Percentiles rank a stretch among this genome's conserved stretches.
Evolutionary conservation across 2,888 invertebrate species (phyloP).

Genomic region (Rhabditoides inermis): DNA sequence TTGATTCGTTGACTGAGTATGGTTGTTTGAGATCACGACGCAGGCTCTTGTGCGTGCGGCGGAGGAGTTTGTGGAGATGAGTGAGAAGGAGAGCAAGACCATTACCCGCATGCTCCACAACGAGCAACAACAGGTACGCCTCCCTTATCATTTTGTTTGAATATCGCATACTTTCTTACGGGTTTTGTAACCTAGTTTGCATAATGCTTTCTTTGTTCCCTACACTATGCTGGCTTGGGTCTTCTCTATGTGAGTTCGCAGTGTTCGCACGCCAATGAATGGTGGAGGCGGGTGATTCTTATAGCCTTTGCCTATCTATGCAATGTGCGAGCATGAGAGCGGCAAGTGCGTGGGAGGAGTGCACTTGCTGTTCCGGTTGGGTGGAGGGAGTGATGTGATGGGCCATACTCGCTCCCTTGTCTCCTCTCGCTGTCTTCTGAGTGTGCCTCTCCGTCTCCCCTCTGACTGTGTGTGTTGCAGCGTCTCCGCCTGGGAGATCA

Average conservation of each 20-base stretch:
- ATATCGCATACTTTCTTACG: too few relatives aligned
- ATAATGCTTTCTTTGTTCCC: too few relatives aligned
- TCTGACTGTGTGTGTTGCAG: background rate
- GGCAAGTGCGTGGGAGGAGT: slow-evolving; percentile 14
- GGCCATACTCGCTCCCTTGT: too few relatives aligned
- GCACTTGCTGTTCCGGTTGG: background rate
- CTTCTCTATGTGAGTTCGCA: too few relatives aligned
- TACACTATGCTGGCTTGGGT: too few relatives aligned
- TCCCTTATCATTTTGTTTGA: too few relatives aligned
- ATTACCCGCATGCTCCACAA: slow-evolving; percentile 86
- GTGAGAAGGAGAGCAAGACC: slow-evolving; percentile 79
- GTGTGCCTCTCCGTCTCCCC: background rate
- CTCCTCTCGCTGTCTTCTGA: too few relatives aligned
- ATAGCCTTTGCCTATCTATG: too few relatives aligned
- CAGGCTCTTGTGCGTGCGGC: slow-evolving; percentile 87
- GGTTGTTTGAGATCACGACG: slow-evolving; percentile 21
- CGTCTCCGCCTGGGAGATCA: slow-evolving; percentile 68
- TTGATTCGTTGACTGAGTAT: background rate
- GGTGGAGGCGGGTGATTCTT: too few relatives aligned
- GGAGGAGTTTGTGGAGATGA: slow-evolving; percentile 79
- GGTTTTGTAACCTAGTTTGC: too few relatives aligned
- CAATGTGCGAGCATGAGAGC: slow-evolving; percentile 27
- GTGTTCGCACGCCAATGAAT: too few relatives aligned
- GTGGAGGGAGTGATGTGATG: background rate
- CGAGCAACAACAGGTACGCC: slow-evolving; percentile 18